Evolutionary conservation across 2,888 invertebrate species (phyloP), one percentile per base, ranked within the genome.

Genomic region (Euproctis similis): DNA sequence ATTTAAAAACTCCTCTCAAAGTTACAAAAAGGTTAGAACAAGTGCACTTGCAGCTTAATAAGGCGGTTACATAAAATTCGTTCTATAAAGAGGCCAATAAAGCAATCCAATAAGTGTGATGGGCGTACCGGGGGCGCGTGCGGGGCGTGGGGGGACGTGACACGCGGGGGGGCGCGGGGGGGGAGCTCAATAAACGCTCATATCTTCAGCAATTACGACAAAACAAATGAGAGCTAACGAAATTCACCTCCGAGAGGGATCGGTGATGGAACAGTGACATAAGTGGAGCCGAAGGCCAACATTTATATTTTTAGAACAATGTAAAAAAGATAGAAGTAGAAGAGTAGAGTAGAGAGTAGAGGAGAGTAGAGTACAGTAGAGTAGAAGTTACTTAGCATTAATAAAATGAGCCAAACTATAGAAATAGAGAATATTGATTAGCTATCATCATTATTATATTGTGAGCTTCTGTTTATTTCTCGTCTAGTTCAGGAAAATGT

Each of bases 191-290:
- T 64, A 61, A 62, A 62, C 66, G 59, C 73, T 68, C 72, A 73
- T 77, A 77, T 77, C 77, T 75, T 69, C 62, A 68, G 74, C 76
- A 77, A 78, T 80, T 78, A 80, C 77, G 62, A 46, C 74, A 70
- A 76, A 78, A 80, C 78, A 80, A 80, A 80, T 80, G 77, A 74
- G 75, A 72, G 68, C 67, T 80, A 80, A 80, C 78, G 75, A 77
- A 73, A 77, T 77, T 75, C 78, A 75, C 76, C 76, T 72, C 71
- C 59, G 61, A 63, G 61, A 61, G 72, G 64, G 64, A 65, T 60
- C 58, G 46, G 42, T 47, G 38, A 38, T 27, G 51, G 60, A 43
- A 46, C 36, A n/a, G n/a, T n/a, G n/a, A n/a, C n/a, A 51, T 8
- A 6, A 34, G 18, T 14, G 27, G 4, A 0, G 14, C 60, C 37